Evolutionary conservation across 2,888 invertebrate genomes (phyloP), one percentile per base, ranked within the genome.

Genomic region (Drosophila quinaria): DNA sequence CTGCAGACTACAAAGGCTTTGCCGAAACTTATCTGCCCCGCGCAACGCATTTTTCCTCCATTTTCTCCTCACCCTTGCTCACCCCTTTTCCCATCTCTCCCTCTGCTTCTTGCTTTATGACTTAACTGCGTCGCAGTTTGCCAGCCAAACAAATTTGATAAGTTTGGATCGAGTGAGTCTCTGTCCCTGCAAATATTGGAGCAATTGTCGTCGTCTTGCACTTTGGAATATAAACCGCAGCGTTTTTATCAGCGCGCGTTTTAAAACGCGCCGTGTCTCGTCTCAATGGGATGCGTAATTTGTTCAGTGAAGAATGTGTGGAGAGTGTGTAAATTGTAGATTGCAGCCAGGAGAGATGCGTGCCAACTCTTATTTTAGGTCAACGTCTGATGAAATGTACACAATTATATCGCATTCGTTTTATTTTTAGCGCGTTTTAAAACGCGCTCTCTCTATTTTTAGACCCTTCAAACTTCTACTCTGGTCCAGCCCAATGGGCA

Each of bases 251-350:
- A 86, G 81, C 77, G 56, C 52, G 82, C 76, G 76, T 66, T 72
- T 76, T 70, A 60, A 72, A 85, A 75, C 81, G 85, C 80, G 69
- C 81, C 80, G 61, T 61, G 62, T 62, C 60, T 11, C 64, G 50
- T 46, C 79, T 89, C 75, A 87, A 89, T 87, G 87, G 87, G 77
- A 85, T 90, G 89, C 88, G 90, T 89, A 89, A 85, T 87, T 80
- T 77, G 65, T 52, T 13, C 22, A 50, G 6, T 50, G 51, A 4
- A 11, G 35, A 35, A 47, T 47, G 58, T 33, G 22, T 29, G 54
- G 35, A 13, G 42, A 17, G 35, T 39, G 31, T 33, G 33, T 42
- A 31, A 50, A 42, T 33, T 50, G 49, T 41, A 11, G 25, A 25
- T 25, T 25, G 25, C 3, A 25, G 25, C 25, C 25, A 31, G 15